Evolutionary conservation across 2,888 invertebrate genomes (phyloP), one percentile per base, ranked within the genome.

Genomic region (Sclerodermus sp.): DNA sequence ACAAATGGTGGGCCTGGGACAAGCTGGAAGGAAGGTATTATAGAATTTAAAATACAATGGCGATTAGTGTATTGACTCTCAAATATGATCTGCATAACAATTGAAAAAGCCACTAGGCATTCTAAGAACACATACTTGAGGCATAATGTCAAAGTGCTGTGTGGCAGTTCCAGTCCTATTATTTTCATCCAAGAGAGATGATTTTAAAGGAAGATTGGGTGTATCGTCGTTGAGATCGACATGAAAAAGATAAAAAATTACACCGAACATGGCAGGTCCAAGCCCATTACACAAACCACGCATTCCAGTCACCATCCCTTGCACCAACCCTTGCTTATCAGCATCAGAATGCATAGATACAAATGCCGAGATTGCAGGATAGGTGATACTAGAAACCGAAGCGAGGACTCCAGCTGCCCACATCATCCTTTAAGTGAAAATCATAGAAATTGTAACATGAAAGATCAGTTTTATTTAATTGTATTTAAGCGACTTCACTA

Each of bases 251-350:
- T 96, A 99, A 82, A 99, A 99, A 69, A 99, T 93, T 63, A 98
- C 88, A 14, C 99, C 99, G 78, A 95, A 99, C 85, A 99, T 90
- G 38, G 99, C 99, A 0, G 99, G 99, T 0, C 99, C 99, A 44
- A 99, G 84, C 13, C 98, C 98, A 76, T 97, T 96, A 76, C 99
- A 99, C 43, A 99, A 85, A 1, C 99, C 98, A 57, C 98, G 84
- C 84, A 99, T 97, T 12, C 99, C 99, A 0, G 99, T 99, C 44
- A 99, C 94, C 87, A 99, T 95, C 57, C 99, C 98, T 81, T 96
- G 96, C 52, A 93, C 93, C 31, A 93, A 87, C 50, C 92, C 99
- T 82, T 99, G 99, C 72, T 96, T 89, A 79, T 99, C 98, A n/a
- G 93, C 90, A 71, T 95, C 91, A 59, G 97, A 95, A 80, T 97